A percentile compares a stretch with the other conserved stretches of the same genome.
phyloP scores from a whole-genome alignment of 2,113 vertebrate genomes.

The Turnix velox region DNA sequence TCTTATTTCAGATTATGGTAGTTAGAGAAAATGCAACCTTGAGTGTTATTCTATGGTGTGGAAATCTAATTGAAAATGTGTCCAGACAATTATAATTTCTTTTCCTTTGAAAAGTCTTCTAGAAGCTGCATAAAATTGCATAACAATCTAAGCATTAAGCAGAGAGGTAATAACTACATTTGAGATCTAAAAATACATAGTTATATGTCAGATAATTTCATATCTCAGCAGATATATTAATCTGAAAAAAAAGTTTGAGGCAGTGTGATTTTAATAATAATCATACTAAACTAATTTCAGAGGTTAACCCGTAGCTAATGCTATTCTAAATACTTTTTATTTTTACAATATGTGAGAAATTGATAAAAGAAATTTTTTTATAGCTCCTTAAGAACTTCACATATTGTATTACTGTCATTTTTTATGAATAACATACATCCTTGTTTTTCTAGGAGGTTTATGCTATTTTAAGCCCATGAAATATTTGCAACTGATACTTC shows the following conservation, averaged over 20 bases:
- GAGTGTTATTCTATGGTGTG: not conserved
- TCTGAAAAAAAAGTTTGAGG: no score
- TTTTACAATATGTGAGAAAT: no score
- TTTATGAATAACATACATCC: not conserved
- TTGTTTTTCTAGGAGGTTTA: not conserved
- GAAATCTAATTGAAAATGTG: conserved; percentile 10
- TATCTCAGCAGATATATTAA: conserved; percentile 55
- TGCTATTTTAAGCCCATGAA: not conserved
- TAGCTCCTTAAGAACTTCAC: no score
- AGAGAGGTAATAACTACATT: conserved; percentile 61
- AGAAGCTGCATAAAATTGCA: conserved; percentile 55
- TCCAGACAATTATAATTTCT: conserved; percentile 14
- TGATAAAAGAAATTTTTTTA: no score
- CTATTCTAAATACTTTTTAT: no score
- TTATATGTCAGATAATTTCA: conserved; percentile 69
- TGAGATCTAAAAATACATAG: conserved; percentile 43
- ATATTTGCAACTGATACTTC: not conserved
- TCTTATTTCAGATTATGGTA: conserved; percentile 21
- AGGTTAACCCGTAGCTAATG: no score
- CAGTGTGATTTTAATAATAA: no score
- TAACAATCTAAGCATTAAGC: conserved; percentile 50
- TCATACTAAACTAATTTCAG: no score
- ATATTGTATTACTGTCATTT: no score
- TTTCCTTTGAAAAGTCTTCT: conserved; percentile 29
- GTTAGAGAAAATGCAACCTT: not conserved